Evolutionary conservation across 1,140 invertebrate species (phyloP).

Genomic region (Apocrypta bakeri): DNA sequence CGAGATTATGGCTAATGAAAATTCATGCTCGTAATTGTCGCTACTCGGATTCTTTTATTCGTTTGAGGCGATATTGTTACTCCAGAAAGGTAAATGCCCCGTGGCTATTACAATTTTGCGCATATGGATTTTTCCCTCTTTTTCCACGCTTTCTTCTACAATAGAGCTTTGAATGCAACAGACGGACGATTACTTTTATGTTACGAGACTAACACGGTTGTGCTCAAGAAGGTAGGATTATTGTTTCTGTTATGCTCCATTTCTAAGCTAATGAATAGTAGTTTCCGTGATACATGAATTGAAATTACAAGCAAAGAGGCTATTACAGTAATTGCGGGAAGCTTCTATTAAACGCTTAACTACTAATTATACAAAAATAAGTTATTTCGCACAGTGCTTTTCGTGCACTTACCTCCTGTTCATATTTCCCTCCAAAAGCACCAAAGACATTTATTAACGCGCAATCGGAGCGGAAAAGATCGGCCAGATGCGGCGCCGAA

Average conservation of each 20-base stretch:
- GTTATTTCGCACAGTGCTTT: too few species aligned
- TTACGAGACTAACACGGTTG: background rate
- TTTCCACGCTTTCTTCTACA: background rate
- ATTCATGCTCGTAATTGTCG: slow-evolving; percentile 3
- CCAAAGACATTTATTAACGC: slow-evolving; percentile 18
- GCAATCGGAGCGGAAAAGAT: slow-evolving; percentile 12
- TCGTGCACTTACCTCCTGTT: too few species aligned
- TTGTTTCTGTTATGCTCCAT: background rate
- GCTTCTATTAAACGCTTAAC: background rate
- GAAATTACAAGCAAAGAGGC: background rate
- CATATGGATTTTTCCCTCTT: background rate
- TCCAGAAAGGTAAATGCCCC: background rate
- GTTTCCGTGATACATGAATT: background rate
- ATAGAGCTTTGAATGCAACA: background rate
- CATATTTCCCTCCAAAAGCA: background rate
- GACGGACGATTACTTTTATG: background rate
- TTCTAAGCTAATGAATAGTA: background rate
- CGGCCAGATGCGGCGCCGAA: background rate
- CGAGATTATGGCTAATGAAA: background rate
- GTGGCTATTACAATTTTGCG: background rate
- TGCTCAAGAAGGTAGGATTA: background rate
- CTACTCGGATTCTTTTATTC: background rate
- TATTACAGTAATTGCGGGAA: background rate
- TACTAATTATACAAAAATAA: too few species aligned
- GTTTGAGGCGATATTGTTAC: background rate